These are phyloP conservation scores for Griposia aprilina DNA, from an alignment of 2,888 invertebrate species.

Conservation along the genomic window DNA sequence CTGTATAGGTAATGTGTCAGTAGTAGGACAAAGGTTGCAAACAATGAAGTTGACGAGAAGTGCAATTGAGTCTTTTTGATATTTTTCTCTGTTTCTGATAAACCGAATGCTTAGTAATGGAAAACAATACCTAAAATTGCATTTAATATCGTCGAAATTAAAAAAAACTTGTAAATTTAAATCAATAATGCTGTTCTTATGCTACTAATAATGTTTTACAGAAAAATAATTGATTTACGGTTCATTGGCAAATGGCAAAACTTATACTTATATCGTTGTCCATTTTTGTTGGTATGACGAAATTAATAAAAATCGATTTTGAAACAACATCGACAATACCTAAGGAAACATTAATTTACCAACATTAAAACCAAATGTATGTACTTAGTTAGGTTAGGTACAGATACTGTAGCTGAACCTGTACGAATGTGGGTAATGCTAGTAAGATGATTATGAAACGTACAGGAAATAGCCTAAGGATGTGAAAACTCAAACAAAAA, in stretches of 20 bases:
- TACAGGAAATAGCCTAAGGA: too few relatives aligned
- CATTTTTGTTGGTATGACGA: too few relatives aligned
- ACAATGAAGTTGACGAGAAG: background rate
- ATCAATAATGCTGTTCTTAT: background rate
- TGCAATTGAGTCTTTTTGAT: background rate
- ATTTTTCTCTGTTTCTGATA: background rate
- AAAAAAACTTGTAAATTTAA: background rate
- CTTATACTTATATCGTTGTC: background rate
- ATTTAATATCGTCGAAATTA: background rate
- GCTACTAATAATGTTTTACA: background rate
- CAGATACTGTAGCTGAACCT: background rate
- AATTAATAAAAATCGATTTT: background rate
- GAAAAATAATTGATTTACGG: background rate
- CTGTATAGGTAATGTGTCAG: background rate
- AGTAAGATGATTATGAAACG: background rate
- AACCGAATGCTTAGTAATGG: background rate
- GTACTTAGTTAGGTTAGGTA: background rate
- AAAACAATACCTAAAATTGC: background rate
- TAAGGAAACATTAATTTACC: background rate
- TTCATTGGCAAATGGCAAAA: background rate
- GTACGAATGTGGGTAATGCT: background rate
- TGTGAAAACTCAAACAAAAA: background rate
- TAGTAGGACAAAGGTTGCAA: background rate
- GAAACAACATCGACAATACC: background rate
- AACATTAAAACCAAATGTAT: background rate